Base-by-base conservation (phyloP, 2,888 invertebrate species). In the Graphium colonna region DNA sequence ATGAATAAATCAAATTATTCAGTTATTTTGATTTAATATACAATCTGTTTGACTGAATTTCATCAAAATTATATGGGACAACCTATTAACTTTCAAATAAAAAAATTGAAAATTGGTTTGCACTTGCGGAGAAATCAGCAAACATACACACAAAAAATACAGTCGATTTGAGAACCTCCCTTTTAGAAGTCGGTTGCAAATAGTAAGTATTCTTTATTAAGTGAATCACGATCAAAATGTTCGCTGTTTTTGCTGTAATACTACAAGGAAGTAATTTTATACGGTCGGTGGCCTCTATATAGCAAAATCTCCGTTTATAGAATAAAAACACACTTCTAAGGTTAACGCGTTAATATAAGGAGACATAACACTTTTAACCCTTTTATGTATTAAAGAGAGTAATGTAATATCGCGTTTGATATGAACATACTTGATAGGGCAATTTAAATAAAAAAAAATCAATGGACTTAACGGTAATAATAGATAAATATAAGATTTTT, bases 271-370 rank as follows among this genome's bases (percentile, higher is more conserved):
- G 68, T 65, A 49, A 48, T 63, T 55, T 55, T 53, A 59, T n/a
- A 41, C 69, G 65, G 68, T 53, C 67, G 68, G 65, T 72, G 75
- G 76, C 76, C 76, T 77, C 69, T 71, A 33, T 10, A 60, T 52
- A 12, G n/a, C 51, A 56, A 55, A 57, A 61, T 68, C 65, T n/a
- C 74, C 71, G 44, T 69, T 56, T 77, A 82, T 56, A 77, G 82
- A 68, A 74, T 75, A 77, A 81, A 43, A 80, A 73, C 73, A 69
- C 60, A 59, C 57, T 53, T 60, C 45, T 75, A 75, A 82, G 82
- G 81, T 64, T 77, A 76, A 73, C 78, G 60, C 65, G 72, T 73
- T 68, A 63, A n/a, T 13, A 28, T 61, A 56, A 50, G 58, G 51
- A 57, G 58, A 58, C 59, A 63, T 59, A 60, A 56, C 57, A 63